Base-by-base conservation (phyloP, 1,140 invertebrate species). In the Drosophila pectinifera region DNA sequence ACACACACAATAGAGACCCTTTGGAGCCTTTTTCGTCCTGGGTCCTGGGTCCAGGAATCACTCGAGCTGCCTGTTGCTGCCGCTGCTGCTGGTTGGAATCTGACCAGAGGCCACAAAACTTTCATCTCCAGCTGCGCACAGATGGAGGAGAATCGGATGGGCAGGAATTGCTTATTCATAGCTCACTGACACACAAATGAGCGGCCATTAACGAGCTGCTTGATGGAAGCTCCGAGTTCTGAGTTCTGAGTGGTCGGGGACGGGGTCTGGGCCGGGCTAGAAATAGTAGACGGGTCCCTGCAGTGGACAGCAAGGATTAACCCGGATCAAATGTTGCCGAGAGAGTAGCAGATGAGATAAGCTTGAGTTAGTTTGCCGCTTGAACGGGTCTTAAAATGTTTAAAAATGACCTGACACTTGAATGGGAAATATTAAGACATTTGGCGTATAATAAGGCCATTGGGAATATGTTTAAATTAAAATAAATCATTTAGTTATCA, bases 131-230 rank as follows among this genome's bases (percentile, higher is more conserved):
- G 57, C 31, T 64, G 58, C 24, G 63, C 34, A 56, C 48, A 45
- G 64, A 39, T 31, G 49, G 48, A 28, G 31, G 6, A 26, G 42
- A 11, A 24, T 34, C 48, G 38, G 49, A 18, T 26, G 36, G 53
- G 53, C 28, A 73, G 36, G 31, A 58, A 77, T 77, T 77, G 74
- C 62, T 77, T 77, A 77, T 77, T 77, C 74, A 77, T 77, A 77
- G 74, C 74, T 77, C 62, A 77, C 62, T 68, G 54, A 46, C 63
- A 75, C 63, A 68, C 74, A 77, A 77, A 69, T 77, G 74, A 77
- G 73, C 63, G 73, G 31, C 73, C 74, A 77, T 77, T 77, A 77
- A 61, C 62, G 42, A 72, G 51, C 43, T 72, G 20, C 64, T 14
- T 39, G 65, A 70, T 57, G 51, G 68, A 57, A 56, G 42, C 18